These are phyloP conservation scores for Sepiola atlantica DNA, from an alignment of 2,888 invertebrate genomes.

Conservation along the genomic window DNA sequence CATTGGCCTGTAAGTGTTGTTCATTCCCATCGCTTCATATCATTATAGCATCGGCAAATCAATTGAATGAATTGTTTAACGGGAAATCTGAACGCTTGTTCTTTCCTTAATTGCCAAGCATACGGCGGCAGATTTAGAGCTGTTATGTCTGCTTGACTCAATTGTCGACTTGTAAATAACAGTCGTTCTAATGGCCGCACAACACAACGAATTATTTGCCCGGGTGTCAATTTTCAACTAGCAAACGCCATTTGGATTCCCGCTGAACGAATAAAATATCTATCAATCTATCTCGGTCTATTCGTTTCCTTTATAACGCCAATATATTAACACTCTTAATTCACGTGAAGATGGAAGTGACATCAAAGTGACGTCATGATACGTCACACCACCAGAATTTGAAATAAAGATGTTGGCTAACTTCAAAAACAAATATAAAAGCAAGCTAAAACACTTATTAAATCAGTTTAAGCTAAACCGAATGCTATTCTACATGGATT, in stretches of 20 bases:
- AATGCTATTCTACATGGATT: too few relatives aligned
- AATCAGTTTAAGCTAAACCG: too few relatives aligned
- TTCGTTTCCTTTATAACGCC: neutral
- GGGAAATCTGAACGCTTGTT: neutral
- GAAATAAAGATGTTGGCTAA: too few relatives aligned
- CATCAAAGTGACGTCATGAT: too few relatives aligned
- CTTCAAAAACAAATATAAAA: too few relatives aligned
- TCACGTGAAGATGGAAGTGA: too few relatives aligned
- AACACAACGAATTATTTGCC: neutral
- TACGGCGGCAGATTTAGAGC: neutral
- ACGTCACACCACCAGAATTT: too few relatives aligned
- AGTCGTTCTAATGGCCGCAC: neutral
- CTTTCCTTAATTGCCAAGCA: neutral
- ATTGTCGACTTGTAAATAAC: conserved; percentile 32
- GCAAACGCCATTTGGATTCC: conserved; percentile 8
- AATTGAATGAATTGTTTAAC: neutral
- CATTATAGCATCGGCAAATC: neutral
- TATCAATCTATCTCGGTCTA: neutral
- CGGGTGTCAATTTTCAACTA: neutral
- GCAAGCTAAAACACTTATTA: too few relatives aligned
- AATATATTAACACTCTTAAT: too few relatives aligned
- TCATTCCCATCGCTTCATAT: neutral
- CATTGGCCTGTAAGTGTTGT: neutral
- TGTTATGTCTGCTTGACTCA: conserved; percentile 7
- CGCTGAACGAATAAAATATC: neutral